Conservation (phyloP, 2,797 vertebrate species). For the Neomorphus geoffroyi region DNA sequence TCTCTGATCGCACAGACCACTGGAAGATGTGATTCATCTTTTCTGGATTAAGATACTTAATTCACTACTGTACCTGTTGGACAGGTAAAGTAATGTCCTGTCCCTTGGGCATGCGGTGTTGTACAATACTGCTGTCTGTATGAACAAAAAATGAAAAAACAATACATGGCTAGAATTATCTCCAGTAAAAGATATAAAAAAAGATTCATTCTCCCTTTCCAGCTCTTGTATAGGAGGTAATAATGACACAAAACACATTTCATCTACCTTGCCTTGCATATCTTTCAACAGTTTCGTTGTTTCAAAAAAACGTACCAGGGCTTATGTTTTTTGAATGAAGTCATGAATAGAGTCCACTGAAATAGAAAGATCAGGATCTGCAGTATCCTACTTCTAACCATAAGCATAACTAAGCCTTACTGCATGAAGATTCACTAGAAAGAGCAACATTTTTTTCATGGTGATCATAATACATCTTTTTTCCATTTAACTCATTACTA, state of each 20-base stretch:
- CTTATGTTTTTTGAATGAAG: background rate
- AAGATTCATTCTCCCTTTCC: background rate
- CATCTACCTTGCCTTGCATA: background rate
- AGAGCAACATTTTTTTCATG: background rate
- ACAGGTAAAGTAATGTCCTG: background rate
- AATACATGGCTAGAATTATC: background rate
- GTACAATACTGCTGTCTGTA: background rate
- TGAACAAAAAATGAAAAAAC: background rate
- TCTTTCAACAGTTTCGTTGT: background rate
- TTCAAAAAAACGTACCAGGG: accelerated
- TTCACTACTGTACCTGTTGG: background rate
- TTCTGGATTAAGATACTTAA: background rate
- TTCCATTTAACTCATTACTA: background rate
- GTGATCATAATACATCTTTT: background rate
- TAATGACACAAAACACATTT: background rate
- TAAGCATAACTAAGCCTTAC: background rate
- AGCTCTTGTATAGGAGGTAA: background rate
- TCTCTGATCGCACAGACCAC: background rate
- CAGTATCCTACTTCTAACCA: background rate
- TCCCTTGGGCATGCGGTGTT: background rate
- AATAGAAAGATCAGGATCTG: background rate
- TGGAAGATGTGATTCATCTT: background rate
- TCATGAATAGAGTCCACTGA: background rate
- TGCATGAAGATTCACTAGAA: accelerated
- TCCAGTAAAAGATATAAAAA: background rate